phyloP scores from a whole-genome alignment of 2,797 vertebrate species.

The Bradypodion pumilum region DNA sequence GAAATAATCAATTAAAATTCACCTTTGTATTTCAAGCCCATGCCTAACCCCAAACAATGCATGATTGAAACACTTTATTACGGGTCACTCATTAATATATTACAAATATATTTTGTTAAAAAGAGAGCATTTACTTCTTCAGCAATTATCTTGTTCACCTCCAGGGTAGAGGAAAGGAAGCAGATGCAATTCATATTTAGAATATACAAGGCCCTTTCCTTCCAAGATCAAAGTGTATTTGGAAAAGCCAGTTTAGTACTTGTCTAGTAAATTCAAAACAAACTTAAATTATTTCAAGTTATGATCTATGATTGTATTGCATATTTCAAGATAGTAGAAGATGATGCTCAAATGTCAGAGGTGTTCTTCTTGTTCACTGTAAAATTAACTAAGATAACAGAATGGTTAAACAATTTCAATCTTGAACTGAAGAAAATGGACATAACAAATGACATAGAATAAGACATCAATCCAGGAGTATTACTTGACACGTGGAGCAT shows the following conservation, averaged over 20 bases:
- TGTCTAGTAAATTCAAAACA: not conserved
- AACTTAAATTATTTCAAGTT: not conserved
- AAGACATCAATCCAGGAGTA: not conserved
- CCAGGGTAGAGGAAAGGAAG: constrained; percentile 27
- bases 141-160: constrained; percentile 29
- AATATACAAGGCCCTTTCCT: not conserved
- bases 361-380: not conserved
- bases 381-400: not conserved
- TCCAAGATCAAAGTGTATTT: constrained; percentile 26
- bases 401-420: not conserved
- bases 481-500: not conserved
- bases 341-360: too few relatives aligned
- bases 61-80: constrained; percentile 45
- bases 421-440: not conserved
- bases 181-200: not conserved
- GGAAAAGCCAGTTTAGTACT: not conserved
- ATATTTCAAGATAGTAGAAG: too few relatives aligned
- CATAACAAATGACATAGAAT: not conserved
- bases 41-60: constrained; percentile 18
- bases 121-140: constrained; percentile 24
- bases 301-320: too few relatives aligned
- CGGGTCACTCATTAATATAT: constrained; percentile 46
- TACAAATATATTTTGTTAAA: constrained; percentile 35
- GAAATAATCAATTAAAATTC: constrained; percentile 60
- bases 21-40: constrained; percentile 42